phyloP scores from a whole-genome alignment of 2,113 vertebrate genomes.

The Thunnus thynnus region DNA sequence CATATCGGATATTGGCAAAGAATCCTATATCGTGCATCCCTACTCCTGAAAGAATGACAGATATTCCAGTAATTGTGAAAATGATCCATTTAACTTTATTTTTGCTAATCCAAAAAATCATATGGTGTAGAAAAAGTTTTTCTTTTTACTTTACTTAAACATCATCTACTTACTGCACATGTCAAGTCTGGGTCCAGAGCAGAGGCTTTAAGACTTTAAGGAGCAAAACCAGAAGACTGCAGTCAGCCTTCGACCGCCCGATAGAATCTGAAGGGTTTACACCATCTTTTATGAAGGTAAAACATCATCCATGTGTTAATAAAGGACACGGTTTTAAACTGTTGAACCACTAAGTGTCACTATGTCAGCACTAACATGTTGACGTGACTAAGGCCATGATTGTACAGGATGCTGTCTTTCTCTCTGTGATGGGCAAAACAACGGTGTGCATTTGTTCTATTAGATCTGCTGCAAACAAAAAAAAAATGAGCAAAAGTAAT shows the following conservation, averaged over 20 bases:
- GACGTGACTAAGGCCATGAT: too few species aligned
- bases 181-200: conserved; percentile 88
- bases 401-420: too few species aligned
- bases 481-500: too few species aligned
- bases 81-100: background rate
- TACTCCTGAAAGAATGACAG: background rate
- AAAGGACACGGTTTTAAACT: too few species aligned
- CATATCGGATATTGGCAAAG: too few species aligned
- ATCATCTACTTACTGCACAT: background rate
- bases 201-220: conserved; percentile 95
- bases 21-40: too few species aligned
- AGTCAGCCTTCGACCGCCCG: conserved; percentile 87
- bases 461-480: too few species aligned
- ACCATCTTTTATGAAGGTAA: conserved; percentile 94
- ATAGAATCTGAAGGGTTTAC: conserved; percentile 86
- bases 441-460: too few species aligned
- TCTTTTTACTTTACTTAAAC: background rate
- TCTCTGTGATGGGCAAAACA: too few species aligned
- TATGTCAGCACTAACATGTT: background rate
- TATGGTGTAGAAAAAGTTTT: background rate
- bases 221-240: conserved; percentile 89
- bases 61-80: background rate
- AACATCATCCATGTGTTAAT: background rate
- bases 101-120: background rate
- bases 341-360: too few species aligned